These are phyloP conservation scores for Incurvaria masculella DNA, from an alignment of 2,888 invertebrate species.

Conservation along the genomic window DNA sequence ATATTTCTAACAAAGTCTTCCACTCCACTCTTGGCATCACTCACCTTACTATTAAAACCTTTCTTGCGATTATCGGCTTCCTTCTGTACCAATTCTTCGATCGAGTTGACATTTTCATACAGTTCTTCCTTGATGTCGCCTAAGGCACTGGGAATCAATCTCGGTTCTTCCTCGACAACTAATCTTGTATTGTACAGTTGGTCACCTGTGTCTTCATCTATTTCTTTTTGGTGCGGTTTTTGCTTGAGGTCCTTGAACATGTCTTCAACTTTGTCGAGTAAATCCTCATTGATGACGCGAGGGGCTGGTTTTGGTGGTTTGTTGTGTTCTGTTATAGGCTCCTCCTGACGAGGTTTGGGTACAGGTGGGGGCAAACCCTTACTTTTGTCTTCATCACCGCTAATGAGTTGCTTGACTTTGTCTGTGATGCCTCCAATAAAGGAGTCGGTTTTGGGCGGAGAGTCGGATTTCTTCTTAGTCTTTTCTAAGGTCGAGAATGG, in stretches of 20 bases:
- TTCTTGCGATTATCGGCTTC: constrained; percentile 2
- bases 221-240: constrained; percentile 34
- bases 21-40: constrained; percentile 31
- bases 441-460: constrained; percentile 29
- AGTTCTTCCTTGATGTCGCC: constrained; percentile 25
- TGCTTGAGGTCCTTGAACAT: constrained; percentile 46
- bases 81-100: constrained; percentile 14
- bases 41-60: constrained; percentile 24
- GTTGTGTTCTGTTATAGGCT: constrained; percentile 33
- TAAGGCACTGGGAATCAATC: constrained; percentile 12
- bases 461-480: constrained; percentile 42
- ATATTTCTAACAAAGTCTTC: constrained; percentile 19
- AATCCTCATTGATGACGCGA: constrained; percentile 43
- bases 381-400: constrained; percentile 41
- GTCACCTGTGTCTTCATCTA: constrained; percentile 26
- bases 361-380: constrained; percentile 19
- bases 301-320: constrained; percentile 44
- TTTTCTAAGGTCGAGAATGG: constrained; percentile 53
- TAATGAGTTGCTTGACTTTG: constrained; percentile 41
- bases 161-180: constrained; percentile 40
- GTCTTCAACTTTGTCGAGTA: constrained; percentile 50
- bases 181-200: constrained; percentile 41
- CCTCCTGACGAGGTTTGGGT: constrained; percentile 18
- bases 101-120: constrained; percentile 29
- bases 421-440: constrained; percentile 44